phyloP scores from a whole-genome alignment of 1,140 invertebrate species.

The Oedothorax gibbosus region DNA sequence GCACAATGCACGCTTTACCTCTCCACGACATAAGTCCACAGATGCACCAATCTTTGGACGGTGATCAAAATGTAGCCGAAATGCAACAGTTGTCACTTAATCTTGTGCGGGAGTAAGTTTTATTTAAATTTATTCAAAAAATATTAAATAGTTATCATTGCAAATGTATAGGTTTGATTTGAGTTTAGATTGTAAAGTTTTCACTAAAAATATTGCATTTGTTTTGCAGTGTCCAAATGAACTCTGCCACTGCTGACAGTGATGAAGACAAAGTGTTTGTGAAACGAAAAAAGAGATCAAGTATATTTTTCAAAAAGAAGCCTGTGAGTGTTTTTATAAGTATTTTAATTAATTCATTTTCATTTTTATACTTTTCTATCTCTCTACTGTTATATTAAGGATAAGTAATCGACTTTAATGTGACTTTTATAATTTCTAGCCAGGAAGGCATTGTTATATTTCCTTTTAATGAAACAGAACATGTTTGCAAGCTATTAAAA shows the following conservation, averaged over 20 bases:
- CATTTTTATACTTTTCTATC: not conserved
- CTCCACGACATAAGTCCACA: constrained; percentile 55
- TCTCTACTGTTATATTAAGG: not conserved
- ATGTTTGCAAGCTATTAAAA: too few species aligned
- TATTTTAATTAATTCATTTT: not conserved
- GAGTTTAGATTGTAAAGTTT: not conserved
- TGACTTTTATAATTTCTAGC: too few species aligned
- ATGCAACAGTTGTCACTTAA: constrained; percentile 49
- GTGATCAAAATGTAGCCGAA: constrained; percentile 46
- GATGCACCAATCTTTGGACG: constrained; percentile 53
- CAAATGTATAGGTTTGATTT: too few species aligned
- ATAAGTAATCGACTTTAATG: not conserved
- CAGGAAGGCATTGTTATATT: too few species aligned
- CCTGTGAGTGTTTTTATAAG: constrained; percentile 73
- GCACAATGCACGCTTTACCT: constrained; percentile 59
- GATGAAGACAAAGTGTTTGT: constrained; percentile 82
- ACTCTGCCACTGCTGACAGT: constrained; percentile 65
- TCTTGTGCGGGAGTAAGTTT: constrained; percentile 53
- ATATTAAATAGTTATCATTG: not conserved
- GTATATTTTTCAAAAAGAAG: constrained; percentile 89
- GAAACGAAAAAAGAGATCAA: constrained; percentile 84
- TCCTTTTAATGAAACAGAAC: not conserved
- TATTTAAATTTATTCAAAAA: not conserved
- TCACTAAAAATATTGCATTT: too few species aligned
- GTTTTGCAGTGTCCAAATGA: constrained; percentile 38